Evolutionary conservation across 2,113 vertebrate genomes (phyloP).

Genomic region (Gavia stellata): DNA sequence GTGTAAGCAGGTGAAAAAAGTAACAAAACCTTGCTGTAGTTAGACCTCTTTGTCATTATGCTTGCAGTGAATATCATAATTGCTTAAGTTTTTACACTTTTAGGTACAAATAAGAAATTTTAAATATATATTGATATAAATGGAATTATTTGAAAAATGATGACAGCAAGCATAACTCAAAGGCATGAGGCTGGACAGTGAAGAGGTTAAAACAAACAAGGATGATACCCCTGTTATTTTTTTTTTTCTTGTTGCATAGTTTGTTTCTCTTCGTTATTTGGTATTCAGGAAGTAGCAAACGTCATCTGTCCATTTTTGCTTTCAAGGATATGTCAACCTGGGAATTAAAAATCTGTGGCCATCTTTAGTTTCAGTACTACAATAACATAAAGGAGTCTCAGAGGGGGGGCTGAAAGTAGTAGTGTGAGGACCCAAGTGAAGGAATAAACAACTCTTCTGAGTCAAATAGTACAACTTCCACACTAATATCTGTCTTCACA

Average conservation of each 20-base stretch:
- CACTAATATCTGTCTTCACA: background rate
- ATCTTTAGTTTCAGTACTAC: background rate
- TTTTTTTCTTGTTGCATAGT: background rate
- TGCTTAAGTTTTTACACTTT: background rate
- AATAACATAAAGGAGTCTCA: background rate
- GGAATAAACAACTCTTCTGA: background rate
- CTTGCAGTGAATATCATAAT: background rate
- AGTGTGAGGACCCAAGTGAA: background rate
- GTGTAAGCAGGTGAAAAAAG: background rate
- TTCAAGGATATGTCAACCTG: background rate
- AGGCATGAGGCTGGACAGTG: background rate
- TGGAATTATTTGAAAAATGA: background rate
- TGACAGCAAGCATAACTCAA: background rate
- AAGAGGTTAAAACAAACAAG: background rate
- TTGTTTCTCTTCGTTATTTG: background rate
- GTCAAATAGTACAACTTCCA: background rate
- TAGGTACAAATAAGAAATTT: background rate
- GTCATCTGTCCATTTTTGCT: background rate
- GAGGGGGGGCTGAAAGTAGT: background rate
- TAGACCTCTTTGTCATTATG: background rate
- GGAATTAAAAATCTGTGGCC: background rate
- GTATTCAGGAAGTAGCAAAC: background rate
- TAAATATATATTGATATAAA: background rate
- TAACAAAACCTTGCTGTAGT: background rate
- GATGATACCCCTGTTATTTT: accelerated